Evolutionary conservation across 2,888 invertebrate species (phyloP).

Genomic region (Tenthredo amoena): DNA sequence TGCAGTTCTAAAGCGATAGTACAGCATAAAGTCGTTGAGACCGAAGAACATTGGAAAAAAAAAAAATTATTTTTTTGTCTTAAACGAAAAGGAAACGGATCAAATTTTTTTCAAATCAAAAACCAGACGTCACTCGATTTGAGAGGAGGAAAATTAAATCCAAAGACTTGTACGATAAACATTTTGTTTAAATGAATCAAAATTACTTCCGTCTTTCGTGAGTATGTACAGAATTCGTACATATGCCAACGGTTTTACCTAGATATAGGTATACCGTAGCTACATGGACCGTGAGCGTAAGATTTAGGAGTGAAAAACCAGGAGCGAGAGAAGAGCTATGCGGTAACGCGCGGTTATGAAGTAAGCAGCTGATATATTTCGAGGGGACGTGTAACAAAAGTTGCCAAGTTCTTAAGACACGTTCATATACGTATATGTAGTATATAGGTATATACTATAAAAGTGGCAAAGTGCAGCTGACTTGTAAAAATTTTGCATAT

Average conservation of each 20-base stretch:
- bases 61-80: background rate
- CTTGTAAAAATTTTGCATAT: background rate
- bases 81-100: background rate
- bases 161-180: background rate
- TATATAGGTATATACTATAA: background rate
- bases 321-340: constrained; percentile 8
- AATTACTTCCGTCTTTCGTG: background rate
- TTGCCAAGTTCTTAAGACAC: constrained; percentile 38
- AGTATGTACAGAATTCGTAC: background rate
- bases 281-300: constrained; percentile 7
- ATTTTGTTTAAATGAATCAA: background rate
- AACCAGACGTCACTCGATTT: background rate
- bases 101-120: background rate
- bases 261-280: background rate
- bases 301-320: constrained; percentile 24
- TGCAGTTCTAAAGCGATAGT: background rate
- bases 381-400: constrained; percentile 41
- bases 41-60: background rate
- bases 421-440: background rate
- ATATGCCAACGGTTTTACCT: constrained; percentile 17
- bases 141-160: background rate
- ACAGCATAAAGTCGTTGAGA: background rate
- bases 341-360: constrained; percentile 23
- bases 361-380: constrained; percentile 45
- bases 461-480: background rate